Conservation (phyloP, 1,140 invertebrate genomes). For the Cecropterus lyciades region DNA sequence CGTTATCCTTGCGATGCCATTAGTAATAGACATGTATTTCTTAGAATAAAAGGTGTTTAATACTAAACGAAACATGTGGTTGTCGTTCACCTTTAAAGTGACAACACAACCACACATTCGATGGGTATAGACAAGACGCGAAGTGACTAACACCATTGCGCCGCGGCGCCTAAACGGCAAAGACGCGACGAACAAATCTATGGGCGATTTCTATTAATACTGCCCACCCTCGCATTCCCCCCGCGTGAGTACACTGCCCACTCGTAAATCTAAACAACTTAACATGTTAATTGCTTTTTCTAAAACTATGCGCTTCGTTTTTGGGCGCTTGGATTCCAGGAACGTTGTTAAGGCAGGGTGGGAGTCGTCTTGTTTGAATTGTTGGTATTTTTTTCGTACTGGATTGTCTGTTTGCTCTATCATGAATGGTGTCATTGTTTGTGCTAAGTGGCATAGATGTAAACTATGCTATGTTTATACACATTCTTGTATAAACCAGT, state of each 20-base stretch:
- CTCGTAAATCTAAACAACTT: conserved; percentile 23
- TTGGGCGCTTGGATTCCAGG: conserved; percentile 16
- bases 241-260: conserved; percentile 32
- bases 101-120: not conserved
- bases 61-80: too few species aligned
- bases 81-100: too few species aligned
- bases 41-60: too few species aligned
- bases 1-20: too few species aligned
- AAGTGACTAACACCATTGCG: conserved; percentile 28
- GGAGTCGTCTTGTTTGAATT: not conserved
- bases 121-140: conserved; percentile 10
- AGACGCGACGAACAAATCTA: conserved; percentile 29
- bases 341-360: conserved; percentile 10
- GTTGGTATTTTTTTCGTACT: not conserved
- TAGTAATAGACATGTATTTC: too few species aligned
- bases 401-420: too few species aligned
- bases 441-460: too few species aligned
- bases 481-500: too few species aligned
- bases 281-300: conserved; percentile 30
- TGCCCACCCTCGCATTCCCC: conserved; percentile 47
- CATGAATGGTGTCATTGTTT: too few species aligned
- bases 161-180: conserved; percentile 16
- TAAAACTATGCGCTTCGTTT: conserved; percentile 7
- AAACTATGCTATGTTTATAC: too few species aligned
- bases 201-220: conserved; percentile 44